Percentiles rank a stretch among this genome's conserved stretches.
Evolutionary conservation across 2,888 invertebrate species (phyloP).

Genomic region (Oligia fasciuncula): DNA sequence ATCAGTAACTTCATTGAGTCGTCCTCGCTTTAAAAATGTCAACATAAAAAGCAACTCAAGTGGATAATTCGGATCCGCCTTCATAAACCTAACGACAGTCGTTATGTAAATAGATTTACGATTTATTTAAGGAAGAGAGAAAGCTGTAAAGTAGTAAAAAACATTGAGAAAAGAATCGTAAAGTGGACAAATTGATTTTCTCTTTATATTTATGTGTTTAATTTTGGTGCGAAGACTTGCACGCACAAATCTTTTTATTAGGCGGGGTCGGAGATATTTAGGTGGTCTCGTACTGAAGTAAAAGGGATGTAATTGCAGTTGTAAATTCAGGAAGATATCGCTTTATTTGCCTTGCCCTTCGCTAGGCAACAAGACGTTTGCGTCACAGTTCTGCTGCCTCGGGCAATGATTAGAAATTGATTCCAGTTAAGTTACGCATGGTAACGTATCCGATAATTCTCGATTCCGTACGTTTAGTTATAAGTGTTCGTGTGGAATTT

Average conservation of each 20-base stretch:
- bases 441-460: not conserved
- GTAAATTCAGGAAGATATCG: conserved; percentile 33
- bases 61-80: conserved; percentile 56
- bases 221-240: conserved; percentile 48
- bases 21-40: conserved; percentile 30
- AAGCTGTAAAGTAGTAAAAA: conserved; percentile 66
- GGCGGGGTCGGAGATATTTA: conserved; percentile 21
- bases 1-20: conserved; percentile 32
- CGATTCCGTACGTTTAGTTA: not conserved
- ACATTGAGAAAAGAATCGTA: conserved; percentile 58
- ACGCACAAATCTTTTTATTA: conserved; percentile 42
- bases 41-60: conserved; percentile 58
- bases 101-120: conserved; percentile 66
- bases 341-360: not conserved
- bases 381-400: not conserved
- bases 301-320: conserved; percentile 18
- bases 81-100: conserved; percentile 62
- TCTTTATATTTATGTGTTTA: conserved; percentile 61
- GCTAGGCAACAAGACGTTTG: not conserved
- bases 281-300: conserved; percentile 1
- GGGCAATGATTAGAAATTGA: not conserved
- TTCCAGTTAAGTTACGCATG: not conserved
- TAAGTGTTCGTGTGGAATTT: not conserved
- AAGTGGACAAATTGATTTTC: conserved; percentile 65
- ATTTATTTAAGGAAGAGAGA: conserved; percentile 53